Conservation (phyloP, 2,888 invertebrate species). For the Atherix ibis region DNA sequence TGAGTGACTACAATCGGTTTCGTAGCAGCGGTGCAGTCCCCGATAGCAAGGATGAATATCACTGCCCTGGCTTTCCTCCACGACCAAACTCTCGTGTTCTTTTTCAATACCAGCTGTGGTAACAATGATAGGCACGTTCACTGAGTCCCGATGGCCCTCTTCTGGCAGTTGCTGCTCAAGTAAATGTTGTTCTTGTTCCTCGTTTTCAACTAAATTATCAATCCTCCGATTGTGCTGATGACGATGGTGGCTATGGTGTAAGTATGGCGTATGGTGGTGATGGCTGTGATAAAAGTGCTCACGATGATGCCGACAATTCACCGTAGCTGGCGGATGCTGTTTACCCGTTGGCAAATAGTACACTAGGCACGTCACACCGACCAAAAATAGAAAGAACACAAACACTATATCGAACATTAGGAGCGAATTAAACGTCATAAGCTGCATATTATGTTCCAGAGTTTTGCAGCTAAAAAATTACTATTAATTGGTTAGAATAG, state of each 20-base stretch:
- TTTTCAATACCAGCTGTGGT: too few relatives aligned
- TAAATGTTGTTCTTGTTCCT: background rate
- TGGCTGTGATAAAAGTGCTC: conserved; percentile 4
- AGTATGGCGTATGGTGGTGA: conserved; percentile 4
- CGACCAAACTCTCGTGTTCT: too few relatives aligned
- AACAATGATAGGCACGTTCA: background rate
- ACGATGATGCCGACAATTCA: conserved; percentile 2
- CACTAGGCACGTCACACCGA: conserved; percentile 66
- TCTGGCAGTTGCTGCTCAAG: background rate
- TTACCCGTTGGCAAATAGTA: conserved; percentile 56
- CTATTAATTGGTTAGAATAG: background rate
- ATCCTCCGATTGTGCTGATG: conserved; percentile 1
- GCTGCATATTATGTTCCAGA: conserved; percentile 43
- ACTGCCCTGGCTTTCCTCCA: too few relatives aligned
- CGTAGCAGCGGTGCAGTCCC: too few relatives aligned
- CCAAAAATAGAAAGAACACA: conserved; percentile 71
- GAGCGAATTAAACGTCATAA: conserved; percentile 71
- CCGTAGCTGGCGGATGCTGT: conserved; percentile 3
- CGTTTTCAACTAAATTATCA: too few relatives aligned
- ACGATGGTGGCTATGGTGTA: conserved; percentile 6
- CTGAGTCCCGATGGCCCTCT: background rate
- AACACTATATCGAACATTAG: conserved; percentile 81
- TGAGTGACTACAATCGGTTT: background rate
- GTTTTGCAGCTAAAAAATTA: too few relatives aligned
- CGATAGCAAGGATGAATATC: too few relatives aligned